Conservation (phyloP, 2,888 invertebrate genomes). For the Bombyx huttoni region DNA sequence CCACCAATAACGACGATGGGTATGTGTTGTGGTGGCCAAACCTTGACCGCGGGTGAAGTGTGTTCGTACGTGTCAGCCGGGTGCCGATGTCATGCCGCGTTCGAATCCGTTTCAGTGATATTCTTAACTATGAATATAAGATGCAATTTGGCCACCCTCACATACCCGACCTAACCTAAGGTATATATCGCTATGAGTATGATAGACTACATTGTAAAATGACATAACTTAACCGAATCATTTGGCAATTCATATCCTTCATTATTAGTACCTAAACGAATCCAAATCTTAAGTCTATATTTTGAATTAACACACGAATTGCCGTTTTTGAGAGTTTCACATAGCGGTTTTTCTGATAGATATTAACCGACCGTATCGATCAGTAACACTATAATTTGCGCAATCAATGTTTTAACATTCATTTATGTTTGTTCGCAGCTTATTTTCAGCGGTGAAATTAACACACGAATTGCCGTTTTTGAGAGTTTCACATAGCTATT, state of each 20-base stretch:
- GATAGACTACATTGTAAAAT: neutral
- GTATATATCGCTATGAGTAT: conserved; percentile 34
- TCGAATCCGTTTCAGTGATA: conserved; percentile 34
- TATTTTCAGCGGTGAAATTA: conserved; percentile 99
- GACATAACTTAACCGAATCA: neutral
- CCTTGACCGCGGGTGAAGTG: conserved; percentile 39
- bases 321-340: too few species aligned
- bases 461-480: too few species aligned
- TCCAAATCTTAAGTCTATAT: neutral
- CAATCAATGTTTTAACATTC: neutral
- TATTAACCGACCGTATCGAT: too few species aligned
- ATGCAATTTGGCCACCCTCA: conserved; percentile 60
- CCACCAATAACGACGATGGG: conserved; percentile 81
- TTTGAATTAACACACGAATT: too few species aligned
- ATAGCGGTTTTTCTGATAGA: too few species aligned
- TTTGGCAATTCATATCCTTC: neutral
- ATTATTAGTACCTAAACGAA: neutral
- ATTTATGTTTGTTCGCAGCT: conserved; percentile 77
- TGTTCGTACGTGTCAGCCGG: conserved; percentile 35
- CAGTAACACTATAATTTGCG: too few species aligned
- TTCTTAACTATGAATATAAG: conserved; percentile 21
- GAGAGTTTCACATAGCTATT: too few species aligned
- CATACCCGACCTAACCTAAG: conserved; percentile 70
- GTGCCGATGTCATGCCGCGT: conserved; percentile 42
- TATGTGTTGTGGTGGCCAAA: conserved; percentile 82